Evolutionary conservation across 2,888 invertebrate species (phyloP).

Genomic region (Tridacna gigas): DNA sequence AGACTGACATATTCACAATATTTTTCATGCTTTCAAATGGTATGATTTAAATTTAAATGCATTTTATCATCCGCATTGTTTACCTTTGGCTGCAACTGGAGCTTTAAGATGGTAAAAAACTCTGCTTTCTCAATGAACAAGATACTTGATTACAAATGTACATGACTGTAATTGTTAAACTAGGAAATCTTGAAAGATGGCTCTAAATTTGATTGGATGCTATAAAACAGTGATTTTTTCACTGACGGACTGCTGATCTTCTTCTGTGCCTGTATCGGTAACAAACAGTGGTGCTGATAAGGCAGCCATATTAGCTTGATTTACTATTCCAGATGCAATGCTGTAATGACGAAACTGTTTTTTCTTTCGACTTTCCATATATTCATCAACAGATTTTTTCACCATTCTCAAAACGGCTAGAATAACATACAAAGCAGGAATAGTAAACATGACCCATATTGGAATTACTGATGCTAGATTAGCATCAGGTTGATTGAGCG

Average conservation of each 20-base stretch:
- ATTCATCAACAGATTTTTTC: slow-evolving; percentile 69
- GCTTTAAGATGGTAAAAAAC: too few species aligned
- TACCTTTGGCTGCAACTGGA: too few species aligned
- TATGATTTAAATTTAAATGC: too few species aligned
- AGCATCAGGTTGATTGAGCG: slow-evolving; percentile 80
- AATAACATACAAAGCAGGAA: slow-evolving; percentile 79
- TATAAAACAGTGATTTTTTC: slow-evolving; percentile 82
- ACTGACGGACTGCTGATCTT: slow-evolving; percentile 76
- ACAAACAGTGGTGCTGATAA: slow-evolving; percentile 80
- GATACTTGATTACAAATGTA: too few species aligned
- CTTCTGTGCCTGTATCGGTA: slow-evolving; percentile 71
- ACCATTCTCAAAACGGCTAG: slow-evolving; percentile 73
- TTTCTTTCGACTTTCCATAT: slow-evolving; percentile 73
- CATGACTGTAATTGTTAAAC: too few species aligned
- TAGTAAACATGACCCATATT: slow-evolving; percentile 83
- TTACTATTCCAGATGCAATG: slow-evolving; percentile 78
- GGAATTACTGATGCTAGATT: slow-evolving; percentile 82
- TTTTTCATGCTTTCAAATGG: too few species aligned
- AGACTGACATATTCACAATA: too few species aligned
- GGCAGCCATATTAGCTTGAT: slow-evolving; percentile 79
- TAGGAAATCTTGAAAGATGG: too few species aligned
- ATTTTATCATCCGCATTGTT: too few species aligned
- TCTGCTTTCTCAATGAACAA: too few species aligned
- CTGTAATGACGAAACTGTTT: slow-evolving; percentile 75
- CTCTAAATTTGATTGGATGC: slow-evolving; percentile 41